A percentile compares a stretch with the other conserved stretches of the same genome.
Evolutionary conservation across 2,888 invertebrate genomes (phyloP).

Genomic region (Luperina nickerlii): DNA sequence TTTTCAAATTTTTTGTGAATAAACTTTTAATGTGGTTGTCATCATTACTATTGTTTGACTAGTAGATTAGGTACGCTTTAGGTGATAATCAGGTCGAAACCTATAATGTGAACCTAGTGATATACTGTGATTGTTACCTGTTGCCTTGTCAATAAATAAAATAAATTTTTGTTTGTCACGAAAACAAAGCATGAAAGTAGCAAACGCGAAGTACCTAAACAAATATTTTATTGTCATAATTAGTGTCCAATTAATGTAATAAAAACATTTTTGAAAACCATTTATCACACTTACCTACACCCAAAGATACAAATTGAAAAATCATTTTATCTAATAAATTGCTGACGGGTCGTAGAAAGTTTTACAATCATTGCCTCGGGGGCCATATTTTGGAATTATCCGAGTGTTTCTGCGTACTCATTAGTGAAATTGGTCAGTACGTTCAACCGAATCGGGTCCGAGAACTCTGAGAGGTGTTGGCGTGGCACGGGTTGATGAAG

Average conservation of each 20-base stretch:
- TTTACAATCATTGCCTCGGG: constrained; percentile 48
- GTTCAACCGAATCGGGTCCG: constrained; percentile 34
- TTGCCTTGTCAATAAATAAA: not conserved
- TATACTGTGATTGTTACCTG: not conserved
- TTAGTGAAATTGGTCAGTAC: constrained; percentile 75
- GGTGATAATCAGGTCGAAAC: not conserved
- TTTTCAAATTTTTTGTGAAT: not conserved
- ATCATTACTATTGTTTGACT: too few species aligned
- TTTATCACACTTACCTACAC: constrained; percentile 19
- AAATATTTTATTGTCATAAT: not conserved
- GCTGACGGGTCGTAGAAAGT: constrained; percentile 54
- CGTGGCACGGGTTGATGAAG: constrained; percentile 53
- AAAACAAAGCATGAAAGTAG: not conserved
- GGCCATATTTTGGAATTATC: constrained; percentile 57
- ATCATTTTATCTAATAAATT: constrained; percentile 47
- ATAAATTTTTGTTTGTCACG: not conserved
- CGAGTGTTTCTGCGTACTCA: constrained; percentile 65
- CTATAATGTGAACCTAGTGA: not conserved
- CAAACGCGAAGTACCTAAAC: not conserved
- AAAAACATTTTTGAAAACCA: not conserved
- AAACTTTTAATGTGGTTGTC: not conserved
- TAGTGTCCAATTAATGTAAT: constrained; percentile 5
- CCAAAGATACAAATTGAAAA: constrained; percentile 37
- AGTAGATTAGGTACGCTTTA: not conserved
- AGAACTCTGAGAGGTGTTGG: constrained; percentile 45